phyloP scores from a whole-genome alignment of 2,113 vertebrate species.

The Pelobates fuscus region DNA sequence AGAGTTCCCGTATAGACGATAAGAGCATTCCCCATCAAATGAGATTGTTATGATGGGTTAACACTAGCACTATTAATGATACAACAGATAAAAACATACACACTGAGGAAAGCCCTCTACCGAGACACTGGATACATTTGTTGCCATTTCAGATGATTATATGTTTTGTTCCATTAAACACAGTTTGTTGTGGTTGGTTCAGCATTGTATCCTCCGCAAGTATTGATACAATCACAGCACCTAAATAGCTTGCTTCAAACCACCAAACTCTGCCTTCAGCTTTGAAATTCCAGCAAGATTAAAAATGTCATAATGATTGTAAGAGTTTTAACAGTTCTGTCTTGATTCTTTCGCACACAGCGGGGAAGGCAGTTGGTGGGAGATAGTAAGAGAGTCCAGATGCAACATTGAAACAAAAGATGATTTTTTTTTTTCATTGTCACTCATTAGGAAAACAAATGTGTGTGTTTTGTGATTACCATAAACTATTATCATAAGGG shows the following conservation, averaged over 20 bases:
- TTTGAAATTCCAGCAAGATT: conserved; percentile 37
- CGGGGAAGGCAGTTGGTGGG: conserved; percentile 9
- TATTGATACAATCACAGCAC: not conserved
- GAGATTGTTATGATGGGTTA: too few species aligned
- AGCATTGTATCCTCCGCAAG: too few species aligned
- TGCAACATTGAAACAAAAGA: not conserved
- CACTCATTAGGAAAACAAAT: not conserved
- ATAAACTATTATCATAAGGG: not conserved
- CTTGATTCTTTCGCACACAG: conserved; percentile 8
- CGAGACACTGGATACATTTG: too few species aligned
- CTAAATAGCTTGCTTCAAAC: not conserved
- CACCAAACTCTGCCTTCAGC: conserved; percentile 3
- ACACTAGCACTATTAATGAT: too few species aligned
- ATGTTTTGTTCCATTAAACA: conserved; percentile 5
- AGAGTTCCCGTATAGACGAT: too few species aligned
- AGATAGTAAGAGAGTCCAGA: not conserved
- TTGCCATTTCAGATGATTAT: too few species aligned
- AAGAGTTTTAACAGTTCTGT: not conserved
- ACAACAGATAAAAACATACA: too few species aligned
- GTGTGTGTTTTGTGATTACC: not conserved
- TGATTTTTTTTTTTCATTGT: not conserved
- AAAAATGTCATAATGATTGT: conserved; percentile 42
- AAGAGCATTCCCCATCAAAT: too few species aligned
- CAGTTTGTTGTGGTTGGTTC: not conserved
- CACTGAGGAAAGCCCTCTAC: too few species aligned